phyloP scores from a whole-genome alignment of 2,113 vertebrate species.

The Chlorodrepanis virens region DNA sequence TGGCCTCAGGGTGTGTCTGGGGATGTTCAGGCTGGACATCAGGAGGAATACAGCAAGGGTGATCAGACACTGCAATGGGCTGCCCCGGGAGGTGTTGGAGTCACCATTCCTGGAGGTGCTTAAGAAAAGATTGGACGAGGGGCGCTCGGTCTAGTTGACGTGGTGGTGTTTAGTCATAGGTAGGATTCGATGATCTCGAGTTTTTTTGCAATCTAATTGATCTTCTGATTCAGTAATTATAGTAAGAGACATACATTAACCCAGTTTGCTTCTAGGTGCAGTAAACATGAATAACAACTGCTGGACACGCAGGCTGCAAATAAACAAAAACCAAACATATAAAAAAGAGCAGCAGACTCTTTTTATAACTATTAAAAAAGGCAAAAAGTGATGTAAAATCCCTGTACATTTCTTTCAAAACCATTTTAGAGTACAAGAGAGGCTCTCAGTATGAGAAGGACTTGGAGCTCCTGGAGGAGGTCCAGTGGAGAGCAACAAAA shows the following conservation, averaged over 20 bases:
- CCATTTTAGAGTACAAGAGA: background rate
- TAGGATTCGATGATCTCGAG: background rate
- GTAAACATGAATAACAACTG: accelerated
- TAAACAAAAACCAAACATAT: background rate
- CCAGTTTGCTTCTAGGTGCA: background rate
- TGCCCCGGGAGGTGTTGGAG: too few species aligned
- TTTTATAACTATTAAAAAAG: background rate
- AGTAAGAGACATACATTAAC: background rate
- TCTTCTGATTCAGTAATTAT: background rate
- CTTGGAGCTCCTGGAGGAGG: background rate
- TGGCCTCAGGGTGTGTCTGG: background rate
- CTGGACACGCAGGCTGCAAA: accelerated
- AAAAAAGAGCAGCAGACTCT: background rate
- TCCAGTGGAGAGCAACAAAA: background rate
- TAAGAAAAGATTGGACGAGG: background rate
- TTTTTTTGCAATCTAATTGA: background rate
- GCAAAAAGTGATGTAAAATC: accelerated
- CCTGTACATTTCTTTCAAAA: background rate
- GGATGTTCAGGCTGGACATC: background rate
- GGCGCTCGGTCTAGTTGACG: background rate
- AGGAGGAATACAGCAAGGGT: background rate
- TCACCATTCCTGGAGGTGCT: background rate
- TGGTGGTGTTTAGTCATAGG: background rate
- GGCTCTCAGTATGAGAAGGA: background rate
- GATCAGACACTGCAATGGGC: too few species aligned